Percentiles rank a stretch among this genome's conserved stretches.
These are phyloP conservation scores for Stichopus chloronotus DNA, from an alignment of 35 echinoderm and acorn worm genomes.

Conservation along the genomic window DNA sequence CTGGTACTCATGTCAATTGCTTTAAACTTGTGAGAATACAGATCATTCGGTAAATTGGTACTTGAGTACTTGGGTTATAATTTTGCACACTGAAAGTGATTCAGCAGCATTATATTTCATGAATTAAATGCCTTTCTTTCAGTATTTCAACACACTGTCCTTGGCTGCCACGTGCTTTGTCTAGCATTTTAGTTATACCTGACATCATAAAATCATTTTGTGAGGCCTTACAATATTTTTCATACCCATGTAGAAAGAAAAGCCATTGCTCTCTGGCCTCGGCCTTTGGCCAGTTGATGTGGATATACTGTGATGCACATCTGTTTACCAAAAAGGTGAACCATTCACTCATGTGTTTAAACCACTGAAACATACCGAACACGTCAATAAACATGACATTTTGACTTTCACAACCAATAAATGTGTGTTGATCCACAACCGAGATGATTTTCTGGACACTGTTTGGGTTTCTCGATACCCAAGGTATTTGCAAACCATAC, in stretches of 20 bases:
- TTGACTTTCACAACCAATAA: conserved; percentile 29
- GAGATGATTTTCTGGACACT: background rate
- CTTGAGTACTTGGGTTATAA: background rate
- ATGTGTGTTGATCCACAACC: conserved; percentile 35
- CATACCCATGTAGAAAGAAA: background rate
- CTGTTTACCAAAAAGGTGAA: background rate
- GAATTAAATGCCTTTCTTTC: background rate
- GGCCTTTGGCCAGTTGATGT: background rate
- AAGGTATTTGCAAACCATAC: background rate
- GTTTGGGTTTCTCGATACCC: background rate
- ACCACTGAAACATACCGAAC: conserved; percentile 33
- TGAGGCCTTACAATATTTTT: background rate
- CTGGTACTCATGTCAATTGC: too few relatives aligned
- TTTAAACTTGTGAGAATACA: too few relatives aligned
- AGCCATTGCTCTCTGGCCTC: background rate
- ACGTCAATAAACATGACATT: conserved; percentile 27
- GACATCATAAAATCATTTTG: background rate
- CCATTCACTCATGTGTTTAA: background rate
- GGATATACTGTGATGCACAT: conserved; percentile 15
- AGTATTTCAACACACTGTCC: background rate
- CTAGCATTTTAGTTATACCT: background rate
- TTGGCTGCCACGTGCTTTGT: background rate
- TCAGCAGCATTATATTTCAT: background rate
- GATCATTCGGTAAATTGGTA: too few relatives aligned
- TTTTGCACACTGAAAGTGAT: background rate